Evolutionary conservation across 2,797 vertebrate genomes (phyloP), one percentile per base, ranked within the genome.

Genomic region (Aeoliscus strigatus): DNA sequence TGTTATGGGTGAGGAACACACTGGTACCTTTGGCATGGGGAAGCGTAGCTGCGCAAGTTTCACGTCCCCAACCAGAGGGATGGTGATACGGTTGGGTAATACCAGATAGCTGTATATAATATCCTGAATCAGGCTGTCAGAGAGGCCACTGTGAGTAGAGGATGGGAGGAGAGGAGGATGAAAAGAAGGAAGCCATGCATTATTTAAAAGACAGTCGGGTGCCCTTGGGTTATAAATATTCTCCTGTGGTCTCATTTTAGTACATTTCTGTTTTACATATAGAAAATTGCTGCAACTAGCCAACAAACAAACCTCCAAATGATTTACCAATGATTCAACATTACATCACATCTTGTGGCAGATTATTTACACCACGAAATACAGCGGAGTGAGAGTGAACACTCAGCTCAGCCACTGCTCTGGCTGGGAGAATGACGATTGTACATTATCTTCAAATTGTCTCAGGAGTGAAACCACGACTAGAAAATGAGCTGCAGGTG

Each of bases 61-160:
- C 60, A 93, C 69, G 14, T 96, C 92, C 9, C 92, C 91, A 34
- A 99, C 90, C 54, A 99, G 89, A 16, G 96, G 96, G 34, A 99
- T 86, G 7, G 93, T 97, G 80, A 99, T 90, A 24, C 94, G 88
- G 26, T 98, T 98, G 45, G 96, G 96, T 66, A 98, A 89, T 56
- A 99, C 96, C 86, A 99, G 64, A 63, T 98, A 91, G 81, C 90
- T 94, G 68, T 89, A 91, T 83, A 99, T 97, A 34, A 97, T 88
- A 67, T 99, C 96, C 85, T 93, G 51, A 66, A 99, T 97, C 65
- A 99, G 89, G 35, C 90, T 92, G 62, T 97, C 92, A 6, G 94
- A 96, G 76, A 98, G 85, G 28, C 90, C 92, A 26, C 96, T 99
- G 86, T 49, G 6, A 55, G 23, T 43, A 53, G 27, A 54, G 30